Percentiles rank a stretch among this genome's conserved stretches.
Conservation (phyloP, 2,888 invertebrate genomes). For the Leptura quadrifasciata region DNA sequence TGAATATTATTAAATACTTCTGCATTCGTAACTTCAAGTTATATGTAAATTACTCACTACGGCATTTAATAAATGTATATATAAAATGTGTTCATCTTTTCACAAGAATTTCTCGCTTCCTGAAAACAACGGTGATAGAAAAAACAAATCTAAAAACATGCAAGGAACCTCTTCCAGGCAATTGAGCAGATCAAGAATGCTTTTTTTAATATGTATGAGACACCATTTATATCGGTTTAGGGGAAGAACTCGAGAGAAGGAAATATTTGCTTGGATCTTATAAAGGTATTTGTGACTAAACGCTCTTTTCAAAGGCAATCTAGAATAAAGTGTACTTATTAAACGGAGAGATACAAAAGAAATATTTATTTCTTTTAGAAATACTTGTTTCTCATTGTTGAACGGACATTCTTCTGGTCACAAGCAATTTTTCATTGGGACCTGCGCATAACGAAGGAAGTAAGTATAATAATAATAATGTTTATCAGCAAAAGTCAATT, state of each 20-base stretch:
- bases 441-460: too few relatives aligned
- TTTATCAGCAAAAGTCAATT: too few relatives aligned
- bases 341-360: not conserved
- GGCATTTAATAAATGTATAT: not conserved
- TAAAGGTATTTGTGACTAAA: not conserved
- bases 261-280: constrained; percentile 6
- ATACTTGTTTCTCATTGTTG: too few relatives aligned
- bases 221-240: constrained; percentile 34
- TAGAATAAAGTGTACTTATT: not conserved
- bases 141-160: constrained; percentile 35
- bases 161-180: constrained; percentile 37
- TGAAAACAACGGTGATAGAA: constrained; percentile 10
- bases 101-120: not conserved
- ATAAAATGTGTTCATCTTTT: not conserved
- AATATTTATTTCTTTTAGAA: too few relatives aligned
- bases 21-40: too few relatives aligned
- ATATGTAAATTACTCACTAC: too few relatives aligned
- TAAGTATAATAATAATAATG: too few relatives aligned
- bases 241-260: constrained; percentile 1
- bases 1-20: too few relatives aligned
- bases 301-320: not conserved
- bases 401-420: not conserved
- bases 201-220: constrained; percentile 40
- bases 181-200: constrained; percentile 34
- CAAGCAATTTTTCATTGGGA: too few relatives aligned